phyloP scores from a whole-genome alignment of 2,113 vertebrate species.

The Nothobranchius furzeri region DNA sequence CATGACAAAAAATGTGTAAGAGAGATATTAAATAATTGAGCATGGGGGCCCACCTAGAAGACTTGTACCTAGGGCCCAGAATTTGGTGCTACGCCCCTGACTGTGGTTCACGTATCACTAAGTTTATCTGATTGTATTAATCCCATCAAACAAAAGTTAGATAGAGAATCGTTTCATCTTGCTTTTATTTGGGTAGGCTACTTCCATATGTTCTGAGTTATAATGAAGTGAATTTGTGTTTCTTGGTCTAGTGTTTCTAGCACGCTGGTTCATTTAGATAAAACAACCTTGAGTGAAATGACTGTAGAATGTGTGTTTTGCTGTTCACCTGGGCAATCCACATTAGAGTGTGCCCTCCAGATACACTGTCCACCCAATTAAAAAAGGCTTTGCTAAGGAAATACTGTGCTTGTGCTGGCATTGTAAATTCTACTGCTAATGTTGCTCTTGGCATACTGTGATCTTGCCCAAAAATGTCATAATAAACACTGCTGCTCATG shows the following conservation, averaged over 20 bases:
- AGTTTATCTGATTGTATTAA: constrained; percentile 17
- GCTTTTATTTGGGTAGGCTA: background rate
- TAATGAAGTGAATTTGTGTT: background rate
- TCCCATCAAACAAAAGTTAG: constrained; percentile 20
- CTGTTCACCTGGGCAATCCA: constrained; percentile 23
- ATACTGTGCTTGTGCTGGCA: constrained; percentile 8
- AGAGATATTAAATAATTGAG: too few species aligned
- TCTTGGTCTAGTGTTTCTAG: background rate
- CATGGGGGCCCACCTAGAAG: too few species aligned
- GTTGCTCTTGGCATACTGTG: background rate
- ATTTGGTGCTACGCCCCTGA: too few species aligned
- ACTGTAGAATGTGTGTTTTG: background rate
- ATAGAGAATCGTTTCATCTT: too few species aligned
- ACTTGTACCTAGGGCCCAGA: too few species aligned
- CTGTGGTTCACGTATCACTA: constrained; percentile 2
- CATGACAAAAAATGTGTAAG: too few species aligned
- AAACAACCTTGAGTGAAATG: constrained; percentile 12
- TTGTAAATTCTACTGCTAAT: background rate
- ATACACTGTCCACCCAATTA: constrained; percentile 32
- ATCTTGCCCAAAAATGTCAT: constrained; percentile 5
- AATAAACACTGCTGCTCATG: constrained; percentile 15
- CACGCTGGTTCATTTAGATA: constrained; percentile 6
- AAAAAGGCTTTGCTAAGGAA: constrained; percentile 17
- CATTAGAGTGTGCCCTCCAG: constrained; percentile 2
- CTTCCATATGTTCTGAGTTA: background rate